phyloP scores from a whole-genome alignment of 2,113 vertebrate species.

The Corythornis vintsioides region DNA sequence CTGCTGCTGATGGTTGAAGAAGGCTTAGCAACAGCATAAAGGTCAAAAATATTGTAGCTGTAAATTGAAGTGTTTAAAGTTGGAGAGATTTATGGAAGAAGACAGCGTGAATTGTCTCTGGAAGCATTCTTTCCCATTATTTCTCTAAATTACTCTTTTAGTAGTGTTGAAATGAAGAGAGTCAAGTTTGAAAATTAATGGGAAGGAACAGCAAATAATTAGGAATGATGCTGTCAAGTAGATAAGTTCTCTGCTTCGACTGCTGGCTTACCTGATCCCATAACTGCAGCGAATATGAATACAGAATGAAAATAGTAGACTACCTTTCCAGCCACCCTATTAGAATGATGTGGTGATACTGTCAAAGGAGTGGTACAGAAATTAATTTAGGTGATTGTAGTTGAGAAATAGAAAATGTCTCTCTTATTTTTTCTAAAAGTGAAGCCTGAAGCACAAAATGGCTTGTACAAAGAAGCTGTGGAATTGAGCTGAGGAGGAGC shows the following conservation, averaged over 20 bases:
- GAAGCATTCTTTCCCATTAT: constrained; percentile 33
- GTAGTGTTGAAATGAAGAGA: constrained; percentile 30
- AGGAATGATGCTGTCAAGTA: background rate
- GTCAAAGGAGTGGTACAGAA: background rate
- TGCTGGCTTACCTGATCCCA: background rate
- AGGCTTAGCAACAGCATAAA: constrained; percentile 32
- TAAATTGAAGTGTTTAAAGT: constrained; percentile 44
- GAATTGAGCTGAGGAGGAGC: background rate
- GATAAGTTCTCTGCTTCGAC: background rate
- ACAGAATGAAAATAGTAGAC: background rate
- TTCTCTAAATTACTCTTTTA: constrained; percentile 32
- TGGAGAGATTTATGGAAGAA: constrained; percentile 32
- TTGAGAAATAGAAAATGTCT: background rate
- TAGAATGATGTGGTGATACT: background rate
- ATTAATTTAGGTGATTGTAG: background rate
- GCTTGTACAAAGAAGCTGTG: background rate
- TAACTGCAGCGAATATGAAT: background rate
- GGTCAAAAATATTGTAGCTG: constrained; percentile 47
- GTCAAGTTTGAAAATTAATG: constrained; percentile 45
- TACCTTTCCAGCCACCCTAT: background rate
- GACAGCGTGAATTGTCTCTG: background rate
- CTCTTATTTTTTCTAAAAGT: background rate
- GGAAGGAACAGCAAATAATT: constrained; percentile 59
- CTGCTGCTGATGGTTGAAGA: constrained; percentile 4
- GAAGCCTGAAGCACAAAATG: background rate